Conservation (phyloP, 2,113 vertebrate genomes). For the Mesembrinibis cayennensis region DNA sequence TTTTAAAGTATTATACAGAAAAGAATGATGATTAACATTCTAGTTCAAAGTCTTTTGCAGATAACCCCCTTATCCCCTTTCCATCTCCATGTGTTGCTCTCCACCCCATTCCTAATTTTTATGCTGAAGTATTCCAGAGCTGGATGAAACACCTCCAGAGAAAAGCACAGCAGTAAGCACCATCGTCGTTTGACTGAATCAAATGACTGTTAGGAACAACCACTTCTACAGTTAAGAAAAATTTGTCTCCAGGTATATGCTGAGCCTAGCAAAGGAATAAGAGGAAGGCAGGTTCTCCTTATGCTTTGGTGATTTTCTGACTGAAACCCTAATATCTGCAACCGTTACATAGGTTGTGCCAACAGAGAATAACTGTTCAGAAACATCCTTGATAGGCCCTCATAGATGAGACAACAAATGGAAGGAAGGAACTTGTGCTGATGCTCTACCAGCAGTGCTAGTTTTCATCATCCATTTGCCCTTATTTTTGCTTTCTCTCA, state of each 20-base stretch:
- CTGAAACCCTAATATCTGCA: neutral
- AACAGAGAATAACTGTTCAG: neutral
- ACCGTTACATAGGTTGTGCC: rapidly evolving
- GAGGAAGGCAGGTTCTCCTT: neutral
- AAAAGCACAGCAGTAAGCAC: neutral
- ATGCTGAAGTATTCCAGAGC: neutral
- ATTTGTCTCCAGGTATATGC: neutral
- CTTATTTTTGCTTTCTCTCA: neutral
- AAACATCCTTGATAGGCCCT: neutral
- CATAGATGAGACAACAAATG: neutral
- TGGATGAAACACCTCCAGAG: neutral
- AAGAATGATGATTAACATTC: neutral
- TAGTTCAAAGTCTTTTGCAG: neutral
- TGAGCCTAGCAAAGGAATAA: neutral
- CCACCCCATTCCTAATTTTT: neutral
- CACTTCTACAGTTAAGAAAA: neutral
- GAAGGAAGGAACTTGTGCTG: neutral
- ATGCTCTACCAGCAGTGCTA: neutral
- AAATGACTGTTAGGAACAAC: neutral
- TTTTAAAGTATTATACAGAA: neutral
- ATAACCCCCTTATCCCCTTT: neutral
- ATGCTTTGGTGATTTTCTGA: neutral
- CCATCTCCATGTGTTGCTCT: neutral
- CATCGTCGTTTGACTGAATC: rapidly evolving
- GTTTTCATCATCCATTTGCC: neutral